Evolutionary conservation across 2,888 invertebrate genomes (phyloP).

Genomic region (Lithophane leautieri): DNA sequence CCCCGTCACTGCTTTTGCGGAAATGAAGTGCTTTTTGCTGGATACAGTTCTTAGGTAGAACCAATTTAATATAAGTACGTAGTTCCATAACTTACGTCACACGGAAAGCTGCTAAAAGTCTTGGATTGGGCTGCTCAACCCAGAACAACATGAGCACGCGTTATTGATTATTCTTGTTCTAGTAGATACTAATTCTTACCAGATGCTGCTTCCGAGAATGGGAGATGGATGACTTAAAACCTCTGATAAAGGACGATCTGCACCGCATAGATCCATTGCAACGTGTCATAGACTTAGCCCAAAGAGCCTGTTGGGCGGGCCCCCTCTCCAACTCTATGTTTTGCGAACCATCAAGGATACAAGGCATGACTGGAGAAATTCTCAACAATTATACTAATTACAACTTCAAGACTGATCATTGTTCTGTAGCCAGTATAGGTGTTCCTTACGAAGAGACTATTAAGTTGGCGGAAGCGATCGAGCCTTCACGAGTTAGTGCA

Average conservation of each 20-base stretch:
- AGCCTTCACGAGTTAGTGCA: constrained; percentile 68
- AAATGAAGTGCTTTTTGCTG: constrained; percentile 77
- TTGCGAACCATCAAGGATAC: constrained; percentile 76
- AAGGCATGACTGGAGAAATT: constrained; percentile 68
- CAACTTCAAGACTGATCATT: constrained; percentile 74
- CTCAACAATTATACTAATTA: constrained; percentile 69
- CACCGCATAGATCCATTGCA: constrained; percentile 73
- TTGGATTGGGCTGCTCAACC: not conserved
- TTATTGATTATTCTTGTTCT: not conserved
- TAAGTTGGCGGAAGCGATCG: constrained; percentile 77
- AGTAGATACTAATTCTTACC: not conserved
- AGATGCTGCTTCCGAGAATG: constrained; percentile 79
- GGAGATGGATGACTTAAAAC: constrained; percentile 78
- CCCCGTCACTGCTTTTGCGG: constrained; percentile 71
- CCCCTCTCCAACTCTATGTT: constrained; percentile 80
- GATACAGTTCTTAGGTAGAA: constrained; percentile 80
- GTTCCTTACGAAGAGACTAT: constrained; percentile 81
- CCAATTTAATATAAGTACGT: not conserved
- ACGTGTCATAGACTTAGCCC: constrained; percentile 80
- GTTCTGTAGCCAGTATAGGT: constrained; percentile 79
- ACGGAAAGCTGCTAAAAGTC: not conserved
- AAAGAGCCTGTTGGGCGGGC: constrained; percentile 81
- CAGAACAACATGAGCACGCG: not conserved
- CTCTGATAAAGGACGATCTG: constrained; percentile 75
- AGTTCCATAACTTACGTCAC: not conserved